A percentile compares a stretch with the other conserved stretches of the same genome.
phyloP scores from a whole-genome alignment of 1,140 invertebrate species.

The Harlomillsia oculata region DNA sequence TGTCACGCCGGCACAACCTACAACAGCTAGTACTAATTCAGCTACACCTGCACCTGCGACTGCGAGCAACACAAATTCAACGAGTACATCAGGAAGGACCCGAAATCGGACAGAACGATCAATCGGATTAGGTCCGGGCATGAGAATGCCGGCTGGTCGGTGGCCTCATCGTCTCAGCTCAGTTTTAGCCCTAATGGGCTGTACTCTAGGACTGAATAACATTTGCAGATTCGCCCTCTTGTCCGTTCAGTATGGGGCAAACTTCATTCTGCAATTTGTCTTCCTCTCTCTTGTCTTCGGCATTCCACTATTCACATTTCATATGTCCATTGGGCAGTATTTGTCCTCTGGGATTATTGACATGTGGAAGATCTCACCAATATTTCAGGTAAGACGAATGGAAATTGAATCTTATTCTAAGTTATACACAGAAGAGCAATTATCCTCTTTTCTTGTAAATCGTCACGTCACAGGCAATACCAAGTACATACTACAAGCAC shows the following conservation, averaged over 20 bases:
- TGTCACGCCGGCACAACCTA: neutral
- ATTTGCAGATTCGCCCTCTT: slow-evolving; percentile 78
- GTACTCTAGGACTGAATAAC: slow-evolving; percentile 76
- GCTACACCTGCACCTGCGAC: neutral
- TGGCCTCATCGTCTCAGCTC: slow-evolving; percentile 75
- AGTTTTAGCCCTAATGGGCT: slow-evolving; percentile 67
- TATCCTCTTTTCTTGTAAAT: too few species aligned
- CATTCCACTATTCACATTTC: slow-evolving; percentile 72
- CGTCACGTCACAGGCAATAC: too few species aligned
- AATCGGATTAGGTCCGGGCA: slow-evolving; percentile 6
- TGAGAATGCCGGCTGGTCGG: slow-evolving; percentile 41
- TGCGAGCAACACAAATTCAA: slow-evolving; percentile 5
- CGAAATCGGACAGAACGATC: slow-evolving; percentile 5
- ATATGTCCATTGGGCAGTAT: slow-evolving; percentile 74
- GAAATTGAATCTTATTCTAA: too few species aligned
- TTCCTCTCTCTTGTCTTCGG: slow-evolving; percentile 72
- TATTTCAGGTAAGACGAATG: slow-evolving; percentile 56
- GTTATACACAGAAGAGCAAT: too few species aligned
- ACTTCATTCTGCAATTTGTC: slow-evolving; percentile 80
- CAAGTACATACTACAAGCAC: too few species aligned
- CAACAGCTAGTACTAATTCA: neutral
- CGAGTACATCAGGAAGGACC: slow-evolving; percentile 2
- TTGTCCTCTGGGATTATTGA: slow-evolving; percentile 72
- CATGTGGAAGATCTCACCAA: slow-evolving; percentile 86
- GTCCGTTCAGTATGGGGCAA: slow-evolving; percentile 75